These are phyloP conservation scores for Caerostris darwini DNA, from an alignment of 1,140 invertebrate species.

Conservation along the genomic window DNA sequence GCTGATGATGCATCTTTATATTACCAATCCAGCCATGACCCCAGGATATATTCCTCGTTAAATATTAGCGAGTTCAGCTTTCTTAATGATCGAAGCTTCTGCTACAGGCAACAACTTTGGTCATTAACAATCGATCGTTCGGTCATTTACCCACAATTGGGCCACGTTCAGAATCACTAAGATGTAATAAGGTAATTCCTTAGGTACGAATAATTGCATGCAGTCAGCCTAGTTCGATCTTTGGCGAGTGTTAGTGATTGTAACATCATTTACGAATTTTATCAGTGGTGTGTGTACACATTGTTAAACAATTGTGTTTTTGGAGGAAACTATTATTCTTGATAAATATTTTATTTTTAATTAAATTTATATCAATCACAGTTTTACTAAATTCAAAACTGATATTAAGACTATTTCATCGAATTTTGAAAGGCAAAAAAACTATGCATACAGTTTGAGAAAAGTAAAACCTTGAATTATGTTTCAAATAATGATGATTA, in stretches of 20 bases:
- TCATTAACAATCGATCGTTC: slow-evolving; percentile 25
- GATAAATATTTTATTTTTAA: too few relatives aligned
- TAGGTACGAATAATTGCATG: neutral
- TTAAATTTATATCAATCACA: too few relatives aligned
- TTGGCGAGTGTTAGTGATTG: neutral
- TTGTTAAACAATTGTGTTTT: too few relatives aligned
- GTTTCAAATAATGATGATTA: too few relatives aligned
- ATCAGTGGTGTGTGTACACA: too few relatives aligned
- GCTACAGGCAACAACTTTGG: neutral
- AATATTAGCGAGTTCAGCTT: slow-evolving; percentile 16
- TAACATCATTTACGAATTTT: neutral
- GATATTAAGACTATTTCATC: too few relatives aligned
- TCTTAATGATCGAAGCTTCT: slow-evolving; percentile 5
- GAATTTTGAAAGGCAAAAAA: too few relatives aligned
- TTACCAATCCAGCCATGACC: neutral
- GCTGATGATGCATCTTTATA: neutral
- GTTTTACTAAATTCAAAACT: too few relatives aligned
- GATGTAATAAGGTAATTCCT: neutral
- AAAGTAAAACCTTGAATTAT: too few relatives aligned
- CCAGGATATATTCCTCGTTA: neutral
- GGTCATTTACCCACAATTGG: neutral
- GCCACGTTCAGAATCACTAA: neutral
- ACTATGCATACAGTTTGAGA: too few relatives aligned
- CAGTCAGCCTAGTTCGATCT: neutral
- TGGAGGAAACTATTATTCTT: too few relatives aligned